phyloP scores from a whole-genome alignment of 2,113 vertebrate genomes.

The Perca schrenkii region DNA sequence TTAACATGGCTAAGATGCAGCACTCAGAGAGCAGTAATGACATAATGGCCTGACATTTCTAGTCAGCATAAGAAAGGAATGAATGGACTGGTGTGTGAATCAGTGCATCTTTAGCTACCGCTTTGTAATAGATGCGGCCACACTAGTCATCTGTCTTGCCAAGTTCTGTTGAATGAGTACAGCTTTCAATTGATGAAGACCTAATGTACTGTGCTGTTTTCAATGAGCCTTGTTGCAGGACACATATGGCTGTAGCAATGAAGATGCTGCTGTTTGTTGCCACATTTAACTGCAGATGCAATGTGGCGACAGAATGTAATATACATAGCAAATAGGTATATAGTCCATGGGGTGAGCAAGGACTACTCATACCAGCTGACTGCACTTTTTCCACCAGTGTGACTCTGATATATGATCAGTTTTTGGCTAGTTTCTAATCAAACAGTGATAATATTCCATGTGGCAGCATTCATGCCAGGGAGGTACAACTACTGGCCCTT shows the following conservation, averaged over 20 bases:
- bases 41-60: constrained; percentile 51
- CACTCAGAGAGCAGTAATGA: constrained; percentile 36
- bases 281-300: constrained; percentile 17
- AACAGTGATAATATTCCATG: constrained; percentile 9
- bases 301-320: not conserved
- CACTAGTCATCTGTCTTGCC: constrained; percentile 36
- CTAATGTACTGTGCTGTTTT: constrained; percentile 35
- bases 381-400: not conserved
- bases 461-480: not conserved
- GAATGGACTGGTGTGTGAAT: constrained; percentile 51
- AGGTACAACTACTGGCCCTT: too few relatives aligned
- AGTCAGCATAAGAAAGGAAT: constrained; percentile 43
- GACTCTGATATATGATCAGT: constrained; percentile 5
- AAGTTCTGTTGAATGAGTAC: constrained; percentile 22
- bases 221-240: constrained; percentile 24
- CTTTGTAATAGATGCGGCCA: constrained; percentile 44
- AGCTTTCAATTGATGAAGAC: constrained; percentile 41
- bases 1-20: constrained; percentile 35
- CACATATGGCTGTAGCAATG: not conserved
- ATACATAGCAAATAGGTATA: not conserved
- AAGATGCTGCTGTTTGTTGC: not conserved
- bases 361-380: not conserved
- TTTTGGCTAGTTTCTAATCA: constrained; percentile 4
- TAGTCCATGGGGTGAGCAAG: not conserved
- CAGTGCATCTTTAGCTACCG: constrained; percentile 36